These are phyloP conservation scores for Malurus cyaneus DNA, from an alignment of 2,113 vertebrate genomes.

Conservation along the genomic window DNA sequence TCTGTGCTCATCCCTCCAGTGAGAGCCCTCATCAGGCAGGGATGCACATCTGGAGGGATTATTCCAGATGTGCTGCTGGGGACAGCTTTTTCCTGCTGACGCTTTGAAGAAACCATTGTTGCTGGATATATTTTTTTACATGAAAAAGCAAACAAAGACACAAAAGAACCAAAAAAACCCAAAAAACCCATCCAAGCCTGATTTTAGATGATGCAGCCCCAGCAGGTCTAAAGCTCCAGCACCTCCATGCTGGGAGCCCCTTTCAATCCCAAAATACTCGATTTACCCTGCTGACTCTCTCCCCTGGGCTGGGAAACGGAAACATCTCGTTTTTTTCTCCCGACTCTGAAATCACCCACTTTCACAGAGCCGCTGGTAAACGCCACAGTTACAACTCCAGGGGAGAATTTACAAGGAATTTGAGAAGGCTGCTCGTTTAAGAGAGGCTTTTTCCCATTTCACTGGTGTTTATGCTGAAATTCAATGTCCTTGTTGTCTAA, in stretches of 20 bases:
- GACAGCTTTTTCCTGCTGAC: not conserved
- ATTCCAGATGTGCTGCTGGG: not conserved
- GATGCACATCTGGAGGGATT: not conserved
- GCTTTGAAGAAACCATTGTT: not conserved
- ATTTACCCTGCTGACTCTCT: not conserved
- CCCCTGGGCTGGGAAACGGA: not conserved
- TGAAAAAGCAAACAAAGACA: not conserved
- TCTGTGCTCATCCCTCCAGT: too few species aligned
- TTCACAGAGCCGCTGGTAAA: not conserved
- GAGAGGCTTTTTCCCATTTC: not conserved
- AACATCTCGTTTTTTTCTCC: not conserved
- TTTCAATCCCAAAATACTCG: not conserved
- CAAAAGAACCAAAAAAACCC: not conserved
- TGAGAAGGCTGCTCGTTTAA: not conserved
- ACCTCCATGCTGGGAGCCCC: not conserved
- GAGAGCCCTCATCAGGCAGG: fast-evolving
- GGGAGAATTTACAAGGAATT: not conserved
- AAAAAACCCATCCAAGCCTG: not conserved
- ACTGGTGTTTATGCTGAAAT: not conserved
- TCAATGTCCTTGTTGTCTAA: not conserved
- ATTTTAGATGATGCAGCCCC: not conserved
- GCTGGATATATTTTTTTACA: not conserved
- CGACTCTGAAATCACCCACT: not conserved
- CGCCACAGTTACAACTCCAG: not conserved
- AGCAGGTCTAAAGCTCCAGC: not conserved